These are phyloP conservation scores for Meta bourneti DNA, from an alignment of 2,888 invertebrate species.

Conservation along the genomic window DNA sequence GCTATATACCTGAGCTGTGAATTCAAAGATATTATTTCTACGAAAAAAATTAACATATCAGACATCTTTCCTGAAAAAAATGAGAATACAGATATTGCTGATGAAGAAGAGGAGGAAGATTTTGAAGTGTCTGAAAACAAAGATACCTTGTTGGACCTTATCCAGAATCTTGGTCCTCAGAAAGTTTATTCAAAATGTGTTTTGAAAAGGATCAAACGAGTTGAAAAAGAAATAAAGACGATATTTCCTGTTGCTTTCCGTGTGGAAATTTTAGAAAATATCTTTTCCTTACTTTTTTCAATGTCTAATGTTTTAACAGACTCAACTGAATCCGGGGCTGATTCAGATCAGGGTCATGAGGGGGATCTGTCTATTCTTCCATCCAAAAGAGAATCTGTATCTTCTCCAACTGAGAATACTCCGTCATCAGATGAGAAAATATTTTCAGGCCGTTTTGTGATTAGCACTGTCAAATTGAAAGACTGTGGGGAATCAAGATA, in stretches of 20 bases:
- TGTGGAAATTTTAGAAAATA: conserved; percentile 86
- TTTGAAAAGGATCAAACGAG: conserved; percentile 34
- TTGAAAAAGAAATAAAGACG: conserved; percentile 63
- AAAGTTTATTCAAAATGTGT: conserved; percentile 54
- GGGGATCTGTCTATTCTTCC: conserved; percentile 27
- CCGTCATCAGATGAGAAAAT: conserved; percentile 44
- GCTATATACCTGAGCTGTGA: conserved; percentile 61
- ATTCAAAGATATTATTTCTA: conserved; percentile 33
- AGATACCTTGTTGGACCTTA: conserved; percentile 5
- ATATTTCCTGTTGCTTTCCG: conserved; percentile 76
- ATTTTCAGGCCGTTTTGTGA: conserved; percentile 37
- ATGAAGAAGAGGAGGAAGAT: background rate
- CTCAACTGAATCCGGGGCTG: conserved; percentile 69
- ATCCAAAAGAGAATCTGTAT: background rate
- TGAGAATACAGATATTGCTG: background rate
- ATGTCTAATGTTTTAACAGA: conserved; percentile 85
- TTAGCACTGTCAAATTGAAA: conserved; percentile 59
- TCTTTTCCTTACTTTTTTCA: conserved; percentile 87
- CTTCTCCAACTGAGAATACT: conserved; percentile 32
- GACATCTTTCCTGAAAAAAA: background rate
- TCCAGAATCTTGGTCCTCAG: conserved; percentile 38
- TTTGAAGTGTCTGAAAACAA: conserved; percentile 7
- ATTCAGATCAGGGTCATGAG: conserved; percentile 70
- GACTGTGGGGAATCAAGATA: conserved; percentile 8
- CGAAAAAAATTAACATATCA: conserved; percentile 34